Percentiles rank a stretch among this genome's conserved stretches.
Conservation (phyloP, 2,113 vertebrate species). For the Bettongia penicillata region DNA sequence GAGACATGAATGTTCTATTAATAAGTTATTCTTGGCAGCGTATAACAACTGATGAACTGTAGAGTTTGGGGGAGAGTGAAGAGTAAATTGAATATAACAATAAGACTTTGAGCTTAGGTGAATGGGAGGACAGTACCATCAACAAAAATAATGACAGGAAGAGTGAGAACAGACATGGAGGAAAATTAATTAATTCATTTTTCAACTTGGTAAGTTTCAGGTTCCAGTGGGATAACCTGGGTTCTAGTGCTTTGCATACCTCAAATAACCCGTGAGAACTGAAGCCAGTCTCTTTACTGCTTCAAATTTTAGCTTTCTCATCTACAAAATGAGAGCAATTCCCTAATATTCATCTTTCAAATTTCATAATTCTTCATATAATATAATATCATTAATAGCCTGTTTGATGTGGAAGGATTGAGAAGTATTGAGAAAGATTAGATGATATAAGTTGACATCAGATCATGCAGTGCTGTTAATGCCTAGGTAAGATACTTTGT, state of each 20-base stretch:
- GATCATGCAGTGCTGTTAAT: background rate
- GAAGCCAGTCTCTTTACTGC: background rate
- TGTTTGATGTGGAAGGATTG: background rate
- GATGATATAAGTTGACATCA: background rate
- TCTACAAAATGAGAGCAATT: background rate
- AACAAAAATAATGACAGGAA: background rate
- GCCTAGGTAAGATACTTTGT: background rate
- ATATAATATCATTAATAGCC: background rate
- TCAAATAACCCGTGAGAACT: background rate
- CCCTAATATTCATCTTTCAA: background rate
- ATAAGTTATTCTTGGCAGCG: background rate
- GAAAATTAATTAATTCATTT: background rate
- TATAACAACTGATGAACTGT: background rate
- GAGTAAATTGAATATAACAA: too few species aligned
- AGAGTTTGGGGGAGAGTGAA: background rate
- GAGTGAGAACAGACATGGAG: background rate
- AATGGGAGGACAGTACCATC: background rate
- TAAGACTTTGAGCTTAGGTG: background rate
- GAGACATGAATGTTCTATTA: background rate
- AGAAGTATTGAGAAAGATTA: background rate
- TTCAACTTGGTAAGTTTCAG: background rate
- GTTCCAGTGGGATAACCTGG: background rate
- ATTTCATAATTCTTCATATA: background rate
- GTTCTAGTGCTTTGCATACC: too few species aligned
- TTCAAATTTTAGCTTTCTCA: background rate